Percentiles rank a stretch among this genome's conserved stretches.
Evolutionary conservation across 2,113 vertebrate genomes (phyloP).

Genomic region (Choloepus hoffmanni): DNA sequence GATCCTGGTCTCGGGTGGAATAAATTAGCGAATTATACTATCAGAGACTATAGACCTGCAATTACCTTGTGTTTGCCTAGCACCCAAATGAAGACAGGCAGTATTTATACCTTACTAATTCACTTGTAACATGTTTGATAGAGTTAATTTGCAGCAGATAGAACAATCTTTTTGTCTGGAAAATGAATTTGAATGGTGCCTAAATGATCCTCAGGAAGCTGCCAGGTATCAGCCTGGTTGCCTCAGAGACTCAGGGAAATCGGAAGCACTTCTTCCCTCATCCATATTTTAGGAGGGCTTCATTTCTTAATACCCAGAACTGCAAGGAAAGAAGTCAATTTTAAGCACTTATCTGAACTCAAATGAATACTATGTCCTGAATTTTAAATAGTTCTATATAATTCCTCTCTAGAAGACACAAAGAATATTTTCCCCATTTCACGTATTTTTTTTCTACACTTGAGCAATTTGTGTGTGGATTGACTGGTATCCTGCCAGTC

Average conservation of each 20-base stretch:
- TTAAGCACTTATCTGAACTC: neutral
- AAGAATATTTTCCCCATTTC: neutral
- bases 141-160: neutral
- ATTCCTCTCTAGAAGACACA: neutral
- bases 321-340: neutral
- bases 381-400: neutral
- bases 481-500: fast-evolving
- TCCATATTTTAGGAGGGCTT: neutral
- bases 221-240: neutral
- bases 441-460: neutral
- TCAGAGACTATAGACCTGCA: neutral
- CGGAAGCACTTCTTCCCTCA: neutral
- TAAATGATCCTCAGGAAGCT: neutral
- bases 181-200: neutral
- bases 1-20: neutral
- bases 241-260: neutral
- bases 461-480: neutral
- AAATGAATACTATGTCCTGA: neutral
- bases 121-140: neutral
- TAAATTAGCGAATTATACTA: neutral
- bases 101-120: neutral
- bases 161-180: neutral
- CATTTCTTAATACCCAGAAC: neutral
- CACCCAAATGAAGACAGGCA: neutral
- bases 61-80: neutral